These are phyloP conservation scores for Rhagium mordax DNA, from an alignment of 2,888 invertebrate genomes.

Conservation along the genomic window DNA sequence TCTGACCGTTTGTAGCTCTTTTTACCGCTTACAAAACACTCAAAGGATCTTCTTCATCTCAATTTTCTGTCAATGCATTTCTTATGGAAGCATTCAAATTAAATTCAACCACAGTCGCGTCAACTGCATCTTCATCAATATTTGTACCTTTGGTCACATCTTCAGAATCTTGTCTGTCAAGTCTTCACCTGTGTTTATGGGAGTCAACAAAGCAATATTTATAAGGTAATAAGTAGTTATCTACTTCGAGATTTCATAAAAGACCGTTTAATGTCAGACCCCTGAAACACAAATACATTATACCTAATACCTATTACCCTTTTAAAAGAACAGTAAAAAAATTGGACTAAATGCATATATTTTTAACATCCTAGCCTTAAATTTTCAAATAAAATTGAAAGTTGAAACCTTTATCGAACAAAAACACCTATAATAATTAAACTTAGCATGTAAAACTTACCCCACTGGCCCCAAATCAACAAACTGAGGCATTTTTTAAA, in stretches of 20 bases:
- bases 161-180: conserved; percentile 8
- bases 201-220: not conserved
- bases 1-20: not conserved
- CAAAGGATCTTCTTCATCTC: not conserved
- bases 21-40: not conserved
- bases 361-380: too few species aligned
- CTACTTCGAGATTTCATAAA: not conserved
- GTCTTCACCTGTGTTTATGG: not conserved
- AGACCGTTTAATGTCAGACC: not conserved
- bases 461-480: too few species aligned
- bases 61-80: not conserved
- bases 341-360: too few species aligned
- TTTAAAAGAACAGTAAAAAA: not conserved
- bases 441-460: too few species aligned
- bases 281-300: not conserved
- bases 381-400: too few species aligned
- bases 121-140: not conserved
- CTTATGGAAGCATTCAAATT: not conserved
- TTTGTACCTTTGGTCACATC: not conserved
- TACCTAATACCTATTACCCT: not conserved
- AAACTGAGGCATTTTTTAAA: too few species aligned
- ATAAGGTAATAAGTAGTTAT: not conserved
- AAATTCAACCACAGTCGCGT: not conserved
- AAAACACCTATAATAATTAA: too few species aligned
- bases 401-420: too few species aligned